A percentile compares a stretch with the other conserved stretches of the same genome.
Conservation (phyloP, 2,888 invertebrate species). For the Deroplatys truncata region DNA sequence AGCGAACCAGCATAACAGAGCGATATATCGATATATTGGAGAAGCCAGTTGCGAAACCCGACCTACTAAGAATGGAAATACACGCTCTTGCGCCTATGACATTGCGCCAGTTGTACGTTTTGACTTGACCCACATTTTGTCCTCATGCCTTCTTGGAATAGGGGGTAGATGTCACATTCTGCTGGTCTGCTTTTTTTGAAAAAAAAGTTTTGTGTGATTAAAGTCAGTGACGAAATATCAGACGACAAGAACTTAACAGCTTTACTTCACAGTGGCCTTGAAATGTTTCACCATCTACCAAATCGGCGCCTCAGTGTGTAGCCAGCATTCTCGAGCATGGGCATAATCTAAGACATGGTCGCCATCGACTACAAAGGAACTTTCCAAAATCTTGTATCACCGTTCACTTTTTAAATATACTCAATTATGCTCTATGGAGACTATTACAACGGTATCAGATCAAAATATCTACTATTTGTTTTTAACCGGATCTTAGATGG, state of each 20-base stretch:
- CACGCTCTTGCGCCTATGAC: not conserved
- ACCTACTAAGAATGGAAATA: not conserved
- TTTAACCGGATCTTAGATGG: too few relatives aligned
- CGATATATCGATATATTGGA: not conserved
- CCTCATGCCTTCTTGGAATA: not conserved
- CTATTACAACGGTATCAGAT: too few relatives aligned
- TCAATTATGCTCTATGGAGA: too few relatives aligned
- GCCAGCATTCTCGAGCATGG: not conserved
- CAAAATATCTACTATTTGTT: too few relatives aligned
- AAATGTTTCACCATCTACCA: not conserved
- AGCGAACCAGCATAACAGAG: not conserved
- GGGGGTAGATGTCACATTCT: not conserved
- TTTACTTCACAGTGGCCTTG: not conserved
- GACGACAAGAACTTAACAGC: not conserved
- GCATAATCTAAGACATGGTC: not conserved
- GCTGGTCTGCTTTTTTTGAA: not conserved
- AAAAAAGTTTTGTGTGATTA: not conserved
- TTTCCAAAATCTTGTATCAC: too few relatives aligned
- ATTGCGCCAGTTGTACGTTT: not conserved
- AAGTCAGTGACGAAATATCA: not conserved
- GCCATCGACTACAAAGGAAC: too few relatives aligned
- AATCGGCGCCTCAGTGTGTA: not conserved
- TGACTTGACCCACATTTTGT: not conserved
- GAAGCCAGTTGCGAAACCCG: not conserved
- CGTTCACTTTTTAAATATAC: too few relatives aligned